phyloP scores from a whole-genome alignment of 2,797 vertebrate genomes.

The Ara ararauna region DNA sequence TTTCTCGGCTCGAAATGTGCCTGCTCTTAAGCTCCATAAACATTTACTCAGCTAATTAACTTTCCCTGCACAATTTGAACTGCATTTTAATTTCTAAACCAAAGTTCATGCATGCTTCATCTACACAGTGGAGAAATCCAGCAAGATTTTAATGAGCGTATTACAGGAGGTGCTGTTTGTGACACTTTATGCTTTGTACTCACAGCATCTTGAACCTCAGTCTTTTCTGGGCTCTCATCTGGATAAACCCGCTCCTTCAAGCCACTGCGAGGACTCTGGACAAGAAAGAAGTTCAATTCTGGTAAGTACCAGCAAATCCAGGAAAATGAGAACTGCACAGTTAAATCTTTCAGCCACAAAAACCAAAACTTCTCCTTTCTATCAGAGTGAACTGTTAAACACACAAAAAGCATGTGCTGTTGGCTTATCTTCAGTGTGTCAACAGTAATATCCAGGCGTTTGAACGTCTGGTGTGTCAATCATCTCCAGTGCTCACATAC shows the following conservation, averaged over 20 bases:
- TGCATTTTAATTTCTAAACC: conserved; percentile 48
- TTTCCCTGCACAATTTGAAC: neutral
- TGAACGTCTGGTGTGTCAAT: neutral
- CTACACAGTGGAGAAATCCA: neutral
- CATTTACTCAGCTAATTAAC: conserved; percentile 41
- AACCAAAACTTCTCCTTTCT: conserved; percentile 16
- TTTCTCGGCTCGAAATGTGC: neutral
- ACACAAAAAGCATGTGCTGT: neutral
- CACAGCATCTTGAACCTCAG: conserved; percentile 78
- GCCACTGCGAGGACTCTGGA: conserved; percentile 79
- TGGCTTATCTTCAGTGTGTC: neutral
- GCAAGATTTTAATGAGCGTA: neutral
- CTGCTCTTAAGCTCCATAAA: conserved; percentile 26
- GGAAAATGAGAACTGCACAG: neutral
- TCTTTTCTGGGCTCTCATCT: conserved; percentile 81
- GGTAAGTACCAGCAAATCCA: neutral
- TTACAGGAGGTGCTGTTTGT: neutral
- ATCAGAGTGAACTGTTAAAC: neutral
- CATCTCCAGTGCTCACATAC: neutral
- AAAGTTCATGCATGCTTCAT: neutral
- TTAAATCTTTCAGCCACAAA: neutral
- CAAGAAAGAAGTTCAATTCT: conserved; percentile 5
- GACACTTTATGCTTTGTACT: conserved; percentile 45
- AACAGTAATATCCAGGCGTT: neutral
- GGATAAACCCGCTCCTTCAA: conserved; percentile 76